These are phyloP conservation scores for Vireo griseus DNA, from an alignment of 2,797 vertebrate species.

Conservation along the genomic window DNA sequence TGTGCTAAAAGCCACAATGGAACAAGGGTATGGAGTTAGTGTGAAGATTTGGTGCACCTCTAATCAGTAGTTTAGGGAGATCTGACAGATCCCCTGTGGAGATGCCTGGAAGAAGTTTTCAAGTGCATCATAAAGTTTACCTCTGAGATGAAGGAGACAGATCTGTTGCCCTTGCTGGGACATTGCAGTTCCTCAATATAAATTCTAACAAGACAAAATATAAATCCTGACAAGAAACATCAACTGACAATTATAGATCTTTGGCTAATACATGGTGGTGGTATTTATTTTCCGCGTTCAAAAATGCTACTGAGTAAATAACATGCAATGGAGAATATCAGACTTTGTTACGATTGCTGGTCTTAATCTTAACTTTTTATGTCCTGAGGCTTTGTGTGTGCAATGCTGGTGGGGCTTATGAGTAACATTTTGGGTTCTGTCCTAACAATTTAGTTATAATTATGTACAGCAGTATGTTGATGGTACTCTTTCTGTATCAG, in stretches of 20 bases:
- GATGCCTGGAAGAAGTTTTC: neutral
- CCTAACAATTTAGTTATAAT: neutral
- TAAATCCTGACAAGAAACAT: neutral
- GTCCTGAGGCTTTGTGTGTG: neutral
- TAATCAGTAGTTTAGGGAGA: neutral
- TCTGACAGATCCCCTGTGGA: neutral
- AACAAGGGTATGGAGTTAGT: neutral
- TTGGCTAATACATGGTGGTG: neutral
- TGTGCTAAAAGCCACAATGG: neutral
- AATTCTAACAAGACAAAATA: neutral
- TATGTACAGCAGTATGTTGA: neutral
- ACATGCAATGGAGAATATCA: neutral
- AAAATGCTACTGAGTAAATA: neutral
- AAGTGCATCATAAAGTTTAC: neutral
- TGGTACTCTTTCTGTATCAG: neutral
- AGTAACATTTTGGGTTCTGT: neutral
- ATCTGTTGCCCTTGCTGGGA: neutral
- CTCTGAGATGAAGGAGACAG: neutral
- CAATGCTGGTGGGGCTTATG: neutral
- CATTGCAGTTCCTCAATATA: neutral
- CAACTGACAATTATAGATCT: neutral
- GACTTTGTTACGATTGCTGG: neutral
- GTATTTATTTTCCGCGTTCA: neutral
- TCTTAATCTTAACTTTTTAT: neutral
- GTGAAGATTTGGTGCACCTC: neutral